A percentile compares a stretch with the other conserved stretches of the same genome.
These are phyloP conservation scores for Drosophila pruinosa DNA, from an alignment of 1,140 invertebrate genomes.

Conservation along the genomic window DNA sequence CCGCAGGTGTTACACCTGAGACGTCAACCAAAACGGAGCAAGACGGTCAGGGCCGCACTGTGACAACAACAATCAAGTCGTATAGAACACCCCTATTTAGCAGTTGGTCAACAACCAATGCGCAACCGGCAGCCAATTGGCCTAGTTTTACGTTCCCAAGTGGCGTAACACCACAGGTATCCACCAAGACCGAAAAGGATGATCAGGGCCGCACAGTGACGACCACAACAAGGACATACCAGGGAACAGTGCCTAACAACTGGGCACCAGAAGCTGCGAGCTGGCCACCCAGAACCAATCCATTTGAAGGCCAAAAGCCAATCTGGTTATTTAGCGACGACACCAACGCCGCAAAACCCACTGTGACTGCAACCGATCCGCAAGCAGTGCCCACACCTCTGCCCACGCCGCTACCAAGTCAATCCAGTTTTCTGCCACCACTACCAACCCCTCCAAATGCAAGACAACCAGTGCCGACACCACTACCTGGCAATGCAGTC, in stretches of 20 bases:
- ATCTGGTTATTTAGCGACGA: not conserved
- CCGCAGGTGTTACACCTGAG: conserved; percentile 42
- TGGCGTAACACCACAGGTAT: conserved; percentile 8
- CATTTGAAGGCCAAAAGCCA: conserved; percentile 17
- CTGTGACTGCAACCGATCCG: not conserved
- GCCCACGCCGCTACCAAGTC: not conserved
- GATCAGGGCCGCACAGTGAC: conserved; percentile 34
- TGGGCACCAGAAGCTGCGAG: not conserved
- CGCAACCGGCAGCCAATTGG: not conserved
- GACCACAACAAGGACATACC: not conserved
- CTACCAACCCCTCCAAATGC: not conserved
- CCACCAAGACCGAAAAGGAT: conserved; percentile 19
- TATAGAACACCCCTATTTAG: not conserved
- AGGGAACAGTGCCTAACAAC: not conserved
- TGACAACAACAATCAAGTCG: conserved; percentile 40
- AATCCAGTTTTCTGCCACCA: not conserved
- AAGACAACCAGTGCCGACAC: not conserved
- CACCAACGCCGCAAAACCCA: not conserved
- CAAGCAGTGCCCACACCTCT: not conserved
- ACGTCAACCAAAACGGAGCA: conserved; percentile 47
- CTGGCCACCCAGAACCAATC: not conserved
- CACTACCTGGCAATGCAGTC: not conserved
- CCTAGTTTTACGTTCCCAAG: conserved; percentile 11
- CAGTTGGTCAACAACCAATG: not conserved
- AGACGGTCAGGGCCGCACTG: conserved; percentile 40